Conservation (phyloP, 1,140 invertebrate species). For the Proales similis region DNA sequence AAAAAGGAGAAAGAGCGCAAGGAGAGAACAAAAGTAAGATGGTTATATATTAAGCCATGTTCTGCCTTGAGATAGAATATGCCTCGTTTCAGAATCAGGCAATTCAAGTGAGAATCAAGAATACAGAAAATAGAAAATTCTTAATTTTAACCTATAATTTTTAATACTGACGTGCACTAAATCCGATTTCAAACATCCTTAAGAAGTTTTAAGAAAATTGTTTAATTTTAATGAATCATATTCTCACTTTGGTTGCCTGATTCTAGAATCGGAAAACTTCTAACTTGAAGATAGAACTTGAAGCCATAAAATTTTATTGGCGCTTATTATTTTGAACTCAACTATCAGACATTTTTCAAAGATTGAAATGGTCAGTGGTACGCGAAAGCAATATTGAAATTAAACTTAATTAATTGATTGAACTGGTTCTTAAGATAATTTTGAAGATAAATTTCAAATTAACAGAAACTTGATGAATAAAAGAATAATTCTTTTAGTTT, state of each 20-base stretch:
- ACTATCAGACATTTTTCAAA: not conserved
- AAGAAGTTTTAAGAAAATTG: not conserved
- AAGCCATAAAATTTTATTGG: too few species aligned
- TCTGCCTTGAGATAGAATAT: too few species aligned
- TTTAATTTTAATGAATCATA: not conserved
- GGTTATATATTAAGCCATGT: not conserved
- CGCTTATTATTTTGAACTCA: too few species aligned
- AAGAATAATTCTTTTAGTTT: conserved; percentile 26
- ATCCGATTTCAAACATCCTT: too few species aligned
- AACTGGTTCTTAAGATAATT: not conserved
- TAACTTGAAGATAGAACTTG: too few species aligned
- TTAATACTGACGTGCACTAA: too few species aligned
- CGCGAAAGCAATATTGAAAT: conserved; percentile 8
- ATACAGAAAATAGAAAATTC: not conserved
- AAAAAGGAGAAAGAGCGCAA: conserved; percentile 36
- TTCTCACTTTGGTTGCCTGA: too few species aligned
- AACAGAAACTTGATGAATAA: not conserved
- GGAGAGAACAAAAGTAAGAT: conserved; percentile 26
- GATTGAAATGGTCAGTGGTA: conserved; percentile 37
- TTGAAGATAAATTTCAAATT: not conserved
- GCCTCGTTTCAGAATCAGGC: too few species aligned
- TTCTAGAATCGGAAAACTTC: too few species aligned
- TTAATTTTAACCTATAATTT: too few species aligned
- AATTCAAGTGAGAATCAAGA: too few species aligned
- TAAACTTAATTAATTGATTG: not conserved